Evolutionary conservation across 2,888 invertebrate genomes (phyloP).

Genomic region (Caenorhabditis drosophilae): DNA sequence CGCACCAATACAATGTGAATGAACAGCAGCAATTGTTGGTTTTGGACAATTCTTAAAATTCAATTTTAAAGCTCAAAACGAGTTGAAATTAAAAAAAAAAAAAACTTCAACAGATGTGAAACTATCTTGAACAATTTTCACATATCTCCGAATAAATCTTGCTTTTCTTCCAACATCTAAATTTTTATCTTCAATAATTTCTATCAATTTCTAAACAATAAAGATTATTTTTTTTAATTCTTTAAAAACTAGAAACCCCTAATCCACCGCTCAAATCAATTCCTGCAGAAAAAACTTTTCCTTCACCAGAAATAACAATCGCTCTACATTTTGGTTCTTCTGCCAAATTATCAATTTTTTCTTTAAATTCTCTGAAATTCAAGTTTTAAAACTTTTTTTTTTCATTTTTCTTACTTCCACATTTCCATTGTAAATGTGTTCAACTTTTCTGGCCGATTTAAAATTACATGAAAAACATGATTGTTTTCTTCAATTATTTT

Average conservation of each 20-base stretch:
- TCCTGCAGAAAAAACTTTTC: constrained; percentile 86
- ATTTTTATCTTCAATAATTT: constrained; percentile 36
- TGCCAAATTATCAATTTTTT: constrained; percentile 81
- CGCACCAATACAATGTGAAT: constrained; percentile 88
- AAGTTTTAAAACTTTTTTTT: not conserved
- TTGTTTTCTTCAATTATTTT: constrained; percentile 18
- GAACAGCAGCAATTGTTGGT: constrained; percentile 87
- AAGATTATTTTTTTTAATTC: not conserved
- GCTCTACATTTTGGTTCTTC: constrained; percentile 83
- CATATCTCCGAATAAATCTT: constrained; percentile 30
- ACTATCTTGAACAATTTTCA: constrained; percentile 39
- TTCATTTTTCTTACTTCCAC: constrained; percentile 43
- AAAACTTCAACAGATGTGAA: constrained; percentile 46
- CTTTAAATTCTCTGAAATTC: constrained; percentile 76
- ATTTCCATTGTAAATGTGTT: constrained; percentile 62
- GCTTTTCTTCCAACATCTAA: constrained; percentile 51
- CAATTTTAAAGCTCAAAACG: not conserved
- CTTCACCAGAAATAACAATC: constrained; percentile 84
- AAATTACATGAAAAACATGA: constrained; percentile 53
- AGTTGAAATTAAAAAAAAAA: not conserved
- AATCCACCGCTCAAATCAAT: constrained; percentile 76
- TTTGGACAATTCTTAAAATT: constrained; percentile 78
- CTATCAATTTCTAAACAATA: constrained; percentile 33
- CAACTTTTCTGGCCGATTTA: constrained; percentile 61
- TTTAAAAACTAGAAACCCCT: constrained; percentile 11